These are phyloP conservation scores for Aspidoscelis tigris DNA, from an alignment of 2,113 vertebrate genomes.

Conservation along the genomic window DNA sequence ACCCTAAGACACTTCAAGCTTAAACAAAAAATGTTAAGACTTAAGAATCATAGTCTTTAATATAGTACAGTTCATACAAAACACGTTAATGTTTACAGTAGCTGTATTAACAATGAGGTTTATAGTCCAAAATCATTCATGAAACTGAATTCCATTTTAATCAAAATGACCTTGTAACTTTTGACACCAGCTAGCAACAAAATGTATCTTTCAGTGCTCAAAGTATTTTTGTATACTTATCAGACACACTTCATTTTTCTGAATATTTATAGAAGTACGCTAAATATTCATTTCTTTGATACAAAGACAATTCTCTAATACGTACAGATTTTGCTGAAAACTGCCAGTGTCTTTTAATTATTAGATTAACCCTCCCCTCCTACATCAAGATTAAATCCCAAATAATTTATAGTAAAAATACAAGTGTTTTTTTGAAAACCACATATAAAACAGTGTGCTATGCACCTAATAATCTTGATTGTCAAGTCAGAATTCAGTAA, in stretches of 20 bases:
- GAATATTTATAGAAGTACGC: conserved; percentile 43
- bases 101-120: conserved; percentile 43
- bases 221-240: conserved; percentile 75
- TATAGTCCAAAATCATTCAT: conserved; percentile 45
- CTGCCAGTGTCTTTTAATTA: conserved; percentile 19
- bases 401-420: conserved; percentile 82
- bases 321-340: conserved; percentile 37
- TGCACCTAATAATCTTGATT: conserved; percentile 72
- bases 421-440: conserved; percentile 75
- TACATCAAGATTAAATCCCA: conserved; percentile 63
- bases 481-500: conserved; percentile 65
- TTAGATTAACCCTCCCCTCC: conserved; percentile 38
- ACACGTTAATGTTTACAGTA: conserved; percentile 47
- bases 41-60: conserved; percentile 54
- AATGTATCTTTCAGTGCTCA: conserved; percentile 65
- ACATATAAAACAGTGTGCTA: conserved; percentile 68
- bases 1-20: not conserved
- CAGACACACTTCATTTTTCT: conserved; percentile 66
- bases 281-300: conserved; percentile 41
- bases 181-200: conserved; percentile 29
- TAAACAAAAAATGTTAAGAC: conserved; percentile 10
- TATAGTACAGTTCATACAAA: conserved; percentile 50
- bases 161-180: conserved; percentile 35
- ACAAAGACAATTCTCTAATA: not conserved
- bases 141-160: conserved; percentile 34